Evolutionary conservation across 2,888 invertebrate genomes (phyloP).

Genomic region (Odontomyia ornata): DNA sequence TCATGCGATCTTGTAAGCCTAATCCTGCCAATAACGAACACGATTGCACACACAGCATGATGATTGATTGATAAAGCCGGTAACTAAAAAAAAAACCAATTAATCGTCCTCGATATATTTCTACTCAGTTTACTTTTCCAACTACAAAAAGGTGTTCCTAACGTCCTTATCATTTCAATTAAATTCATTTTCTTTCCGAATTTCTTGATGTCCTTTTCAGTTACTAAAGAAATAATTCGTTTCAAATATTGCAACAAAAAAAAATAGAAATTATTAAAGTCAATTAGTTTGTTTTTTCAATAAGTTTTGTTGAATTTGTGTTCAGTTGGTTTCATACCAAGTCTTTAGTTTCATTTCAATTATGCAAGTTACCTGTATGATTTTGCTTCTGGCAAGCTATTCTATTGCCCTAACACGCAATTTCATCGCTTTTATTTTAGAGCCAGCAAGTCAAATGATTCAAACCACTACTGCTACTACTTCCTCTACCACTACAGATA

Average conservation of each 20-base stretch:
- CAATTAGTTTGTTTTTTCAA: not conserved
- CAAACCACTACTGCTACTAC: slow-evolving; percentile 42
- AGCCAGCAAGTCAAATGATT: slow-evolving; percentile 60
- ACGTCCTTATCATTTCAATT: slow-evolving; percentile 1
- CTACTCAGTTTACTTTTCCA: slow-evolving; percentile 13
- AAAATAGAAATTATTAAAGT: not conserved
- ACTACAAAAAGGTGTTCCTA: not conserved
- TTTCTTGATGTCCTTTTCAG: slow-evolving; percentile 8
- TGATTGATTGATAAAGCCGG: slow-evolving; percentile 2
- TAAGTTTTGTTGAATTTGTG: not conserved
- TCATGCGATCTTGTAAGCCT: not conserved
- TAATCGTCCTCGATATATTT: not conserved
- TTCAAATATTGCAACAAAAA: not conserved
- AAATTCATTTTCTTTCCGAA: not conserved
- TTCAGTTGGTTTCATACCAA: not conserved
- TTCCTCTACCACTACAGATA: slow-evolving; percentile 51
- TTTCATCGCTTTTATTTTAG: slow-evolving; percentile 62
- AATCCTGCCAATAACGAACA: slow-evolving; percentile 24
- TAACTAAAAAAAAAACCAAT: not conserved
- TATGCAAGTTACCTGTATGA: slow-evolving; percentile 31
- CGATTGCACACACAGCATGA: slow-evolving; percentile 52
- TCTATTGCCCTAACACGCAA: slow-evolving; percentile 53
- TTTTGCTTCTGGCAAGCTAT: slow-evolving; percentile 51
- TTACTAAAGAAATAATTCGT: slow-evolving; percentile 19
- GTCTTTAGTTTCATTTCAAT: slow-evolving; percentile 17